phyloP scores from a whole-genome alignment of 1,140 invertebrate genomes.

The Temnothorax longispinosus region DNA sequence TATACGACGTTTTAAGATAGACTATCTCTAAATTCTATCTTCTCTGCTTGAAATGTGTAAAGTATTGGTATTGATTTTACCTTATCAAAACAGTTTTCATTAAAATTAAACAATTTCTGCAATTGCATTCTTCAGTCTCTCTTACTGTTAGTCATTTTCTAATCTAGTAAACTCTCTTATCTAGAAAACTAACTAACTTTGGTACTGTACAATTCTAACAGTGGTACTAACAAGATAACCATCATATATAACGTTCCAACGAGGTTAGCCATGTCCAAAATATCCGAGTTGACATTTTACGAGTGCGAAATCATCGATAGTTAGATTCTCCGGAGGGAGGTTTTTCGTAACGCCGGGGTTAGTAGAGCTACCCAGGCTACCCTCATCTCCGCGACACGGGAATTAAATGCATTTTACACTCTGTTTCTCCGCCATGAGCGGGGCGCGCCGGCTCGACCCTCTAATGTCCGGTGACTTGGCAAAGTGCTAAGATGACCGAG shows the following conservation, averaged over 20 bases:
- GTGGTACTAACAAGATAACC: constrained; percentile 2
- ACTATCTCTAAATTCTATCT: background rate
- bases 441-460: constrained; percentile 62
- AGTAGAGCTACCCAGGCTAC: constrained; percentile 42
- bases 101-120: background rate
- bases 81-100: background rate
- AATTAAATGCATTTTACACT: constrained; percentile 81
- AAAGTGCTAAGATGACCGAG: constrained; percentile 78
- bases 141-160: background rate
- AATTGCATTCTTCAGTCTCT: background rate
- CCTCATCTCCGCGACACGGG: constrained; percentile 67
- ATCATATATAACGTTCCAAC: background rate
- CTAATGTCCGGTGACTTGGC: constrained; percentile 80
- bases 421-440: constrained; percentile 67
- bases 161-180: background rate
- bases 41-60: background rate
- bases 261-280: constrained; percentile 7
- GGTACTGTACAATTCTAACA: background rate
- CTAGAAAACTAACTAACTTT: background rate
- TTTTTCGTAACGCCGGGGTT: constrained; percentile 45
- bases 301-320: constrained; percentile 65
- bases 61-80: background rate
- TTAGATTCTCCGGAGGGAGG: constrained; percentile 51
- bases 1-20: background rate
- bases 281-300: constrained; percentile 59